phyloP scores from a whole-genome alignment of 2,797 vertebrate genomes.

The Eospalax fontanierii region DNA sequence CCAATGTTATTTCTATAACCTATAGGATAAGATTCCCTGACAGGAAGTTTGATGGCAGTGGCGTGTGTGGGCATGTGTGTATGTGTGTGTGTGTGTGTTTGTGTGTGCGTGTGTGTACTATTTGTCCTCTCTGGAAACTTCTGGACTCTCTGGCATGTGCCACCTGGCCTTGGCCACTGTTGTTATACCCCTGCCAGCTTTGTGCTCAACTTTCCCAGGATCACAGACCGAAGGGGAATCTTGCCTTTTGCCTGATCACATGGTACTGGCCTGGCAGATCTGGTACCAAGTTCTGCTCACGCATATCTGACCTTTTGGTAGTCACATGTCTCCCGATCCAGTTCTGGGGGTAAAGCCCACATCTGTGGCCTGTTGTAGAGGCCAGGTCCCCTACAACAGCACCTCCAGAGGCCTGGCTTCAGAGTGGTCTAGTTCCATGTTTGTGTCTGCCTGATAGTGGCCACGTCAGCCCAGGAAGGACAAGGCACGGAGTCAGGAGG shows the following conservation, averaged over 20 bases:
- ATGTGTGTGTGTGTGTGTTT: not conserved
- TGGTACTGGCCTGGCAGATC: not conserved
- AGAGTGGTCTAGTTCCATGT: not conserved
- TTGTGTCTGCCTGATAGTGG: not conserved
- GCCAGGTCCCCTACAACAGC: not conserved
- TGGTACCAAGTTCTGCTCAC: too few species aligned
- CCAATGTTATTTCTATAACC: not conserved
- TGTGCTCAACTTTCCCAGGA: not conserved
- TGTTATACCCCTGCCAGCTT: fast-evolving
- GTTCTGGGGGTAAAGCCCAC: not conserved
- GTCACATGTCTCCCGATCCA: not conserved
- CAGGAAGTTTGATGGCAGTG: too few species aligned
- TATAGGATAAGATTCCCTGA: not conserved
- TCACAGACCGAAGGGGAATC: not conserved
- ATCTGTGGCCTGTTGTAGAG: not conserved
- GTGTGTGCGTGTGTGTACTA: not conserved
- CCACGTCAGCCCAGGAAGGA: not conserved
- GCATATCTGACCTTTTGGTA: not conserved
- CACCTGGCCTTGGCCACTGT: too few species aligned
- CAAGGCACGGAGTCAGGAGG: not conserved
- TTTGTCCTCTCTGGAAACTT: not conserved
- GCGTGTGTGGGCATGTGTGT: not conserved
- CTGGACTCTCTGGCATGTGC: not conserved
- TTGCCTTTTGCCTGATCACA: not conserved
- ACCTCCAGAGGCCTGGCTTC: fast-evolving